Base-by-base conservation (phyloP, 1,140 invertebrate genomes). In the Camponotus floridanus region DNA sequence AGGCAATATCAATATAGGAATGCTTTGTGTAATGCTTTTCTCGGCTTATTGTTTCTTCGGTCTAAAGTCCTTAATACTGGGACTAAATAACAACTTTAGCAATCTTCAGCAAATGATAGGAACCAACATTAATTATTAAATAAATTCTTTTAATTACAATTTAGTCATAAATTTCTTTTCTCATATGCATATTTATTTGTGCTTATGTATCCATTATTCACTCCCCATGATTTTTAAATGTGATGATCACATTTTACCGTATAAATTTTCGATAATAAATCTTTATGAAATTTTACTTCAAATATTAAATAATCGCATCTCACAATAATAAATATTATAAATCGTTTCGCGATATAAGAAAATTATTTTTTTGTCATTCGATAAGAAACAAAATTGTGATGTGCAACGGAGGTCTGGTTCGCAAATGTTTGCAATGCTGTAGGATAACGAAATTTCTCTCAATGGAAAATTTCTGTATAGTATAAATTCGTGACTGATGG, bases 381-480 rank as follows among this genome's bases (percentile, higher is more conserved):
- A 8, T 55, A 51, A 67, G n/a, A 42, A 5, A 18, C 33, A 9
- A 80, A 68, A 67, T 67, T 79, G 42, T 31, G 6, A 79, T 65
- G 62, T 68, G 64, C 48, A 70, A 68, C 33, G 76, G 8, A 5
- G 8, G 15, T 39, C 5, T n/a, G 15, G 3, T 57, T 70, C 33
- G 78, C 64, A 70, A 80, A 51, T 70, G 45, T 21, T 26, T 55
- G 76, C 65, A 70, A 21, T 80, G 64, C 42, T 64, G 33, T 21
- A 21, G 55, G 18, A n/a, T 45, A 73, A 83, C 55, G 26, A 83
- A 83, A 83, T 85, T 78, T 85, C 21, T 9, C 59, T 1, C 3
- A 39, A n/a, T n/a, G 42, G 26, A 64, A 39, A 48, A 55, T 78
- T 65, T 78, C 73, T 78, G 39, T 78, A 59, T 59, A 36, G 5